Evolutionary conservation across 2,888 invertebrate genomes (phyloP).

Genomic region (Acanthoscelides obtectus): DNA sequence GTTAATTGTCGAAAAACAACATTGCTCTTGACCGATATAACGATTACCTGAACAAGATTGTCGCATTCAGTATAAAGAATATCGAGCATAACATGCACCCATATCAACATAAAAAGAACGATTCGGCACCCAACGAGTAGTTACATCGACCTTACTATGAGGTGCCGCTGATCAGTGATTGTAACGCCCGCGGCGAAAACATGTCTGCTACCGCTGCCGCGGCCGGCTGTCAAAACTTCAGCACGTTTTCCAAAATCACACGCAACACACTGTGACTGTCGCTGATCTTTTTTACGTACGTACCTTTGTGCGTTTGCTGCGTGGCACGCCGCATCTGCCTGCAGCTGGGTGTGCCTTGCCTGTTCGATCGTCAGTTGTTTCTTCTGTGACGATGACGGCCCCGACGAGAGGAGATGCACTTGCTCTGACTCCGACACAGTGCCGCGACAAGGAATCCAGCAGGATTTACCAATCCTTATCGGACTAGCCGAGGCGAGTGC

Average conservation of each 20-base stretch:
- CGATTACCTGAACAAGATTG: no score
- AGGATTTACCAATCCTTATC: slow-evolving; percentile 22
- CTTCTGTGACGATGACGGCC: neutral
- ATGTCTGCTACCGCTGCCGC: neutral
- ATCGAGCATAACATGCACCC: no score
- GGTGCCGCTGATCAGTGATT: neutral
- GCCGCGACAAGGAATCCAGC: slow-evolving; percentile 27
- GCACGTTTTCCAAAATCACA: neutral
- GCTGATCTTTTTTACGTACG: slow-evolving; percentile 25
- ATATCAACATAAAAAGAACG: no score
- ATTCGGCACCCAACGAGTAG: no score
- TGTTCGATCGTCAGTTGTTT: slow-evolving; percentile 5
- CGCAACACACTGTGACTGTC: neutral
- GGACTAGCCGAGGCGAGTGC: slow-evolving; percentile 2
- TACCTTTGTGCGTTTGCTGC: slow-evolving; percentile 56
- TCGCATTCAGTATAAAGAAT: no score
- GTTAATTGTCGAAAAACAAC: no score
- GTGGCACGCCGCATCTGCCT: slow-evolving; percentile 53
- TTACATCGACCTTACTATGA: neutral
- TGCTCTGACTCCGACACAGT: slow-evolving; percentile 26
- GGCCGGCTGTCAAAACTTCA: neutral
- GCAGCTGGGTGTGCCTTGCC: slow-evolving; percentile 7
- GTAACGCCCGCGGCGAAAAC: neutral
- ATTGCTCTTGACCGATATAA: no score
- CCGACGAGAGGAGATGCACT: neutral